Percentiles rank a stretch among this genome's conserved stretches.
Conservation (phyloP, 1,140 invertebrate genomes). For the Bombus waltoni region DNA sequence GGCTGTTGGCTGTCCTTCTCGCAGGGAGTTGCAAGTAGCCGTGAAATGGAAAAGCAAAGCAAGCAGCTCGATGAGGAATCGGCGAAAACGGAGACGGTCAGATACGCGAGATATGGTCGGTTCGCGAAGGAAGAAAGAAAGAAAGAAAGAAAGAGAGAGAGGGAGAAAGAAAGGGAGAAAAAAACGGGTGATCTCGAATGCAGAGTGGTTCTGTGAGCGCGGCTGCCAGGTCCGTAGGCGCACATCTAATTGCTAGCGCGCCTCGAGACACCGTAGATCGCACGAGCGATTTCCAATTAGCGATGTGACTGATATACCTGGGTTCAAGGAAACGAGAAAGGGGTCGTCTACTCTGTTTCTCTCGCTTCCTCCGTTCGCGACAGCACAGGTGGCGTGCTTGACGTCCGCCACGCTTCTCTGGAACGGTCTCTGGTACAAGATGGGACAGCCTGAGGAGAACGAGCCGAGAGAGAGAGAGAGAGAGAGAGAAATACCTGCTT, state of each 20-base stretch:
- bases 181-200: conserved; percentile 45
- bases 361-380: conserved; percentile 1
- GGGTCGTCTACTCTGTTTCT: conserved; percentile 48
- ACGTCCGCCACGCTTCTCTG: conserved; percentile 41
- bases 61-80: neutral
- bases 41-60: conserved; percentile 33
- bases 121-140: neutral
- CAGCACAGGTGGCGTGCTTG: conserved; percentile 51
- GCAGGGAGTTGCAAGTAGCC: neutral
- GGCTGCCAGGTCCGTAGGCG: conserved; percentile 37
- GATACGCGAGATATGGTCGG: conserved; percentile 13
- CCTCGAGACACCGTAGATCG: conserved; percentile 64
- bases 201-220: conserved; percentile 40
- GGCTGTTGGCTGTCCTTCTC: no score
- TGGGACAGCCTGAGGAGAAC: neutral
- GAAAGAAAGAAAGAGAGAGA: no score
- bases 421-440: conserved; percentile 11
- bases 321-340: conserved; percentile 66
- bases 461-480: neutral
- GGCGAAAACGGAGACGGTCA: conserved; percentile 34
- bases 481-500: neutral
- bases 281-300: conserved; percentile 66
- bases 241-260: conserved; percentile 58
- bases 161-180: neutral
- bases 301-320: conserved; percentile 65